phyloP scores from a whole-genome alignment of 2,113 vertebrate genomes.

The Protobothrops flavoviridis region DNA sequence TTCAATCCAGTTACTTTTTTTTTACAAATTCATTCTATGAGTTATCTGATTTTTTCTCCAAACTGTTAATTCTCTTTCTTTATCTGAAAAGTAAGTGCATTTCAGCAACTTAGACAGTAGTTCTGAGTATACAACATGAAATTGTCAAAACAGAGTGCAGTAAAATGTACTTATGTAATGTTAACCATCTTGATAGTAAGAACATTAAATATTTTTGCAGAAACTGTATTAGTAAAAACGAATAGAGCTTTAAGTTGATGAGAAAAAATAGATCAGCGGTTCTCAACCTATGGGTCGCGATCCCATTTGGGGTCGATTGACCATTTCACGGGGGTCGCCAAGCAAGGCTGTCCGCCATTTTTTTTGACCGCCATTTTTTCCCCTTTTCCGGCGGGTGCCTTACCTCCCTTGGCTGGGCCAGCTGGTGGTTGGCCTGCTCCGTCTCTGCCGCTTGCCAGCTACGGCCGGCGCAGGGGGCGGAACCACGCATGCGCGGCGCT shows the following conservation, averaged over 20 bases:
- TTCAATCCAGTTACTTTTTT: not conserved
- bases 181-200: not conserved
- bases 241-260: not conserved
- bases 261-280: not conserved
- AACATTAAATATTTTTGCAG: not conserved
- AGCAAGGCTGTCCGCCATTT: no score
- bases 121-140: not conserved
- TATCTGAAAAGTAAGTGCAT: not conserved
- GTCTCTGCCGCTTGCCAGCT: no score
- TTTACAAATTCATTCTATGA: not conserved
- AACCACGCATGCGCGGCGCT: no score
- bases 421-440: no score
- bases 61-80: not conserved
- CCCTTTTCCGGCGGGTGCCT: no score
- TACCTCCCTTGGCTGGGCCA: no score
- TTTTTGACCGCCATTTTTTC: no score
- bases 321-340: no score
- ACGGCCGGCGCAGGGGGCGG: no score
- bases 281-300: no score
- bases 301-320: no score
- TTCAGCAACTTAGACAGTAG: not conserved
- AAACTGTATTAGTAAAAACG: not conserved
- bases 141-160: not conserved
- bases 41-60: not conserved
- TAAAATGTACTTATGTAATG: not conserved